Evolutionary conservation across 2,888 invertebrate genomes (phyloP).

Genomic region (Nephrocerus scutellatus): DNA sequence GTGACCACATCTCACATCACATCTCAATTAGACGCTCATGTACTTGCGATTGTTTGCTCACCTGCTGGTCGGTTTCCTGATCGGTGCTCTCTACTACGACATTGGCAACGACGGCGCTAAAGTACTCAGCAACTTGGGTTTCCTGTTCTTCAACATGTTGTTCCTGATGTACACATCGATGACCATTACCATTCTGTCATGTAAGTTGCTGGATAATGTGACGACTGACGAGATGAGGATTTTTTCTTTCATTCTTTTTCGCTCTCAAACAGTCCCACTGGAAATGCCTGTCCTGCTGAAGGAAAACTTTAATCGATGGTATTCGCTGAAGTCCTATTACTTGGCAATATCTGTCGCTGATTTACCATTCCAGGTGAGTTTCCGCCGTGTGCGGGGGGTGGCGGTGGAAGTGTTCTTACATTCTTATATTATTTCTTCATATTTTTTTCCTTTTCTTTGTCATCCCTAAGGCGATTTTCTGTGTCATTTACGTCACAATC

Average conservation of each 20-base stretch:
- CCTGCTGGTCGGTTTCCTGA: constrained; percentile 84
- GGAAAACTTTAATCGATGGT: constrained; percentile 96
- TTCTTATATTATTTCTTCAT: constrained; percentile 4
- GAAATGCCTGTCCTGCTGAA: constrained; percentile 92
- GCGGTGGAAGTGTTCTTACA: not conserved
- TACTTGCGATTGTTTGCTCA: constrained; percentile 91
- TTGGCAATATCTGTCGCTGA: constrained; percentile 93
- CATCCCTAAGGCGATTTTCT: constrained; percentile 88
- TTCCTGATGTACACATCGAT: constrained; percentile 99
- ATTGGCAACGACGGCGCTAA: constrained; percentile 95
- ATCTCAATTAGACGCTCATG: constrained; percentile 80
- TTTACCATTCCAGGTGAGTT: constrained; percentile 89
- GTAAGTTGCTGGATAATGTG: constrained; percentile 53
- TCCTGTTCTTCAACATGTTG: constrained; percentile 96
- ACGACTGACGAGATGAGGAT: not conserved
- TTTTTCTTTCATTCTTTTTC: not conserved
- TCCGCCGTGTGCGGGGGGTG: too few species aligned
- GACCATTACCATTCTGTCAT: constrained; percentile 96
- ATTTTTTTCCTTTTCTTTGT: constrained; percentile 84
- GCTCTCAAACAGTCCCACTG: constrained; percentile 67
- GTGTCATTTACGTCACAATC: constrained; percentile 82
- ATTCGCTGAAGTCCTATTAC: constrained; percentile 89
- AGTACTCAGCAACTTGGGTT: constrained; percentile 92
- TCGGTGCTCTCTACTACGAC: constrained; percentile 91
- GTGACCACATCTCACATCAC: not conserved